A percentile compares a stretch with the other conserved stretches of the same genome.
These are phyloP conservation scores for Myotis yumanensis DNA, from an alignment of 2,113 vertebrate species.

Conservation along the genomic window DNA sequence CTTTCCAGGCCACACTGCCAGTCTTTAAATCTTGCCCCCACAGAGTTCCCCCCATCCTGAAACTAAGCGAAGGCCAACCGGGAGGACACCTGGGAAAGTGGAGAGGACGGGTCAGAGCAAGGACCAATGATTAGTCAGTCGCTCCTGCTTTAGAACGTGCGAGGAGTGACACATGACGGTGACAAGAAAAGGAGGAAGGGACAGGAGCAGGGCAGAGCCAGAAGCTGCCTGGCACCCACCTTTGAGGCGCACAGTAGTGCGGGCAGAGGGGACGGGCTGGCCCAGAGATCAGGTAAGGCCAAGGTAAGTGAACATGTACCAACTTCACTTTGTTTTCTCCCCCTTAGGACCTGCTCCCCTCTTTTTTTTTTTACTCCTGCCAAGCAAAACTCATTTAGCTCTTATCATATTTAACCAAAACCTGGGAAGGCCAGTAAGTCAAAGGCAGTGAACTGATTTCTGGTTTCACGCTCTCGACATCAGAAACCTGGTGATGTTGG, in stretches of 20 bases:
- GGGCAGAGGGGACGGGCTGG: rapidly evolving
- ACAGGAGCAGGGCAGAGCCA: not conserved
- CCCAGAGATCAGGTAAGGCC: not conserved
- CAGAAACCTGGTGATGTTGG: not conserved
- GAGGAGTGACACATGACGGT: not conserved
- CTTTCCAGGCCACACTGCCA: not conserved
- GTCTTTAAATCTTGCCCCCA: not conserved
- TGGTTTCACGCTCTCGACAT: not conserved
- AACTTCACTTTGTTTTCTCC: not conserved
- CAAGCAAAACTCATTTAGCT: conserved; percentile 11
- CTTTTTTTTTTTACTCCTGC: not conserved
- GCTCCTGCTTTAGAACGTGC: rapidly evolving
- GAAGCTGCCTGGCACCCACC: not conserved
- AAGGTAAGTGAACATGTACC: not conserved
- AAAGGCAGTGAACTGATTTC: conserved; percentile 5
- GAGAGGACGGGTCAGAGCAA: not conserved
- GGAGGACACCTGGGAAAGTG: not conserved
- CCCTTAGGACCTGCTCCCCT: not conserved
- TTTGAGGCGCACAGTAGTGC: rapidly evolving
- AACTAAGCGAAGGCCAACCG: not conserved
- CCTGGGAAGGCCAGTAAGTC: not conserved
- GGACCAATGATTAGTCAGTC: not conserved
- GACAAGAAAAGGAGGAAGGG: not conserved
- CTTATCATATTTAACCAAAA: not conserved
- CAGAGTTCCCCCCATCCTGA: not conserved